Conservation (phyloP, 2,888 invertebrate species). For the Tubulanus polymorphus region DNA sequence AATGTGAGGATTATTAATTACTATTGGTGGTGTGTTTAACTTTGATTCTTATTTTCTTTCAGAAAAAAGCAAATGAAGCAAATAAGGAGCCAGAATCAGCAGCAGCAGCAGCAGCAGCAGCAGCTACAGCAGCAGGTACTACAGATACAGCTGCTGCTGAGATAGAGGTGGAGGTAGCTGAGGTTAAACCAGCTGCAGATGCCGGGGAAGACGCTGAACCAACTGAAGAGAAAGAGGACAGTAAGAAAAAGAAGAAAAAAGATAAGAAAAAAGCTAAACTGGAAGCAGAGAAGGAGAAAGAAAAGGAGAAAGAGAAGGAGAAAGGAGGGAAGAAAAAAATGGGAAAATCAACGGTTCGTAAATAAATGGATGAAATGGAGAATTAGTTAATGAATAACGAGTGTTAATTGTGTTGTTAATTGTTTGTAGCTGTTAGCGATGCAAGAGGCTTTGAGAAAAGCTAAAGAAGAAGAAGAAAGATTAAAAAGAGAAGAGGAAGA, state of each 20-base stretch:
- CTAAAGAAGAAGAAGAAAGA: constrained; percentile 49
- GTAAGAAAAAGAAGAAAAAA: constrained; percentile 29
- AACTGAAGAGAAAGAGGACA: constrained; percentile 18
- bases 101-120: constrained; percentile 16
- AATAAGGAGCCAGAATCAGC: constrained; percentile 18
- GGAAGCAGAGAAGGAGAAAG: constrained; percentile 35
- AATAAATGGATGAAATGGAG: no score
- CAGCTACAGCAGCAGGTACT: constrained; percentile 10
- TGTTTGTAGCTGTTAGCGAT: constrained; percentile 41
- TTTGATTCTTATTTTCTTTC: neutral
- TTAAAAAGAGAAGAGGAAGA: constrained; percentile 63
- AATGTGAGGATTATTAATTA: neutral
- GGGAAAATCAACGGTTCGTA: neutral
- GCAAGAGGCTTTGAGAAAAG: constrained; percentile 51
- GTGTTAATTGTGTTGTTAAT: no score
- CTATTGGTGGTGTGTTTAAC: neutral
- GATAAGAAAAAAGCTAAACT: constrained; percentile 45
- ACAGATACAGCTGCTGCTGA: constrained; percentile 5
- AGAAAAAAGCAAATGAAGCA: no score
- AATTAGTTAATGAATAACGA: no score
- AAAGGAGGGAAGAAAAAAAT: constrained; percentile 26
- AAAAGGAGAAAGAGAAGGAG: constrained; percentile 34
- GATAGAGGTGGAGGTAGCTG: constrained; percentile 1
- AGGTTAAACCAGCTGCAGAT: constrained; percentile 4
- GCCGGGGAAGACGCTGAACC: neutral